Base-by-base conservation (phyloP, 2,113 vertebrate species). In the Aix galericulata region DNA sequence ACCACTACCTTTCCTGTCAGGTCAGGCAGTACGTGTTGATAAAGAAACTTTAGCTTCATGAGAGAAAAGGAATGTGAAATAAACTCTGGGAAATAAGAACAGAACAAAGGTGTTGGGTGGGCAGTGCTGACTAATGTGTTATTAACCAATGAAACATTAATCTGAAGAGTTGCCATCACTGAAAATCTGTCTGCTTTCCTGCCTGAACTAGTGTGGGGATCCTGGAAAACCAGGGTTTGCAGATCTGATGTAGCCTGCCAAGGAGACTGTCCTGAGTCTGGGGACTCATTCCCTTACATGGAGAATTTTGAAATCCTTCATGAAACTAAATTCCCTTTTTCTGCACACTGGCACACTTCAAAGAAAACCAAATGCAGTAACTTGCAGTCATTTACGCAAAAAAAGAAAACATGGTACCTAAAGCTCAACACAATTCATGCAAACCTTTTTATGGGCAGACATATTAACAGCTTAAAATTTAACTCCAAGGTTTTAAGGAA, bases 21-120 rank as follows among this genome's bases (percentile, higher is more conserved):
- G 89, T 99, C 99, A 71, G 99, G 99, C 59, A 99, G 98, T 89
- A 98, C 97, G 36, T 98, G 98, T 62, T 98, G 98, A 97, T 99
- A 99, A 93, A 99, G 98, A 95, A 99, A 99, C 97, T 98, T 98
- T 90, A 99, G 98, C 97, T 99, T 99, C 82, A 97, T 36, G 67
- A 98, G 91, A 15, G 99, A 99, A 98, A 99, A 99, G 20, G 99
- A 99, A 98, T 99, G 99, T 60, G 98, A 99, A 97, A 99, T 98
- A 97, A 99, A 99, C 64, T 98, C 99, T 99, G 98, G 75, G 94
- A 91, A 97, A 96, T 92, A 82, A 97, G 89, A 97, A 91, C 89
- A 96, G 92, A 91, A 95, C 82, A 93, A 97, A 96, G 58, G 63
- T 94, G 80, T 93, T 96, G 87, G 78, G 94, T 83, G 86, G 92